A percentile compares a stretch with the other conserved stretches of the same genome.
phyloP scores from a whole-genome alignment of 2,797 vertebrate species.

The Tolypeutes matacus region DNA sequence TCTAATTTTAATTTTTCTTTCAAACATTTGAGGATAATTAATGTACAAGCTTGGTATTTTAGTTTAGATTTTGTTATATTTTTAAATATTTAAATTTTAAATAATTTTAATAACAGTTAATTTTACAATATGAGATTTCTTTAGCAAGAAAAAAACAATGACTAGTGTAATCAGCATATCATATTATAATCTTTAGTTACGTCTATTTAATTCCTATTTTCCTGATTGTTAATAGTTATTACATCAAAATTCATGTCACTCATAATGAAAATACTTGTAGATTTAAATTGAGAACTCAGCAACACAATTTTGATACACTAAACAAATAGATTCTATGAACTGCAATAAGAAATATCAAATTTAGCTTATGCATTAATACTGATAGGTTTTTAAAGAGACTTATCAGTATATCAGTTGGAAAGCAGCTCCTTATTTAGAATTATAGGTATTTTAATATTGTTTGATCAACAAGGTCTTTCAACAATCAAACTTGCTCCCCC shows the following conservation, averaged over 20 bases:
- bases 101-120: not conserved
- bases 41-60: not conserved
- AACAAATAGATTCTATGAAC: not conserved
- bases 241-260: not conserved
- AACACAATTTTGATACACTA: not conserved
- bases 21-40: not conserved
- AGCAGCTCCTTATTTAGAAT: not conserved
- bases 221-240: not conserved
- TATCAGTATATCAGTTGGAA: not conserved
- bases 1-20: not conserved
- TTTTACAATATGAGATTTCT: not conserved
- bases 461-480: too few relatives aligned
- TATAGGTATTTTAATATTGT: not conserved
- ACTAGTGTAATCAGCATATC: not conserved
- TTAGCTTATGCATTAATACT: not conserved
- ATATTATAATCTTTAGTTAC: not conserved
- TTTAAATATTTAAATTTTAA: not conserved
- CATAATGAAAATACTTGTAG: not conserved
- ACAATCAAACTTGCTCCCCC: too few relatives aligned
- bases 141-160: not conserved
- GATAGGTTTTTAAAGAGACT: not conserved
- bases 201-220: not conserved
- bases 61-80: not conserved
- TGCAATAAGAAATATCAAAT: not conserved
- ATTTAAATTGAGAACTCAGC: not conserved